Base-by-base conservation (phyloP, 1,140 invertebrate genomes). In the Drosophila nasuta region DNA sequence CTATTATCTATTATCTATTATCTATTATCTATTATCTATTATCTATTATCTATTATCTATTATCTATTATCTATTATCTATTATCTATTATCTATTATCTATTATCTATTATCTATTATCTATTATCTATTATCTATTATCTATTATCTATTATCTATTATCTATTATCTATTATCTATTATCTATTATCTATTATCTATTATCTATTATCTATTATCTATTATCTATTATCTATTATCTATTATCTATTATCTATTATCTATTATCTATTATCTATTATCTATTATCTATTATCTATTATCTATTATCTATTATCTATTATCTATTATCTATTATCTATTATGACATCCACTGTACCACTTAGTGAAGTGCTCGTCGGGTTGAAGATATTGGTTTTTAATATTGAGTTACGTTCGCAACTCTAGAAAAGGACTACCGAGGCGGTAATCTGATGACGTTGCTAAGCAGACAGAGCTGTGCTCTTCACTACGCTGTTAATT, bases 381-480 rank as follows among this genome's bases (percentile, higher is more conserved):
- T 77, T 82, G 77, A 79, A 81, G 70, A 81, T 88, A 88, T 88
- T 89, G 81, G 70, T 79, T 88, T 88, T 88, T 89, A 88, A 89
- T 88, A 89, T 88, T 89, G 85, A 89, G 81, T 89, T 88, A 89
- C 83, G 73, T 57, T 73, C 62, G 51, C 52, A 63, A 72, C 76
- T 68, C 60, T 73, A 51, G 20, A 8, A 33, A 48, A 10, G 35
- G 10, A 56, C 63, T 56, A 6, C 28, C 30, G 54, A 43, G 41
- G n/a, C 8, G 52, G 25, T 52, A 65, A 57, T 57, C 17, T 48
- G 57, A 68, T 56, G 57, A 74, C 25, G 49, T 7, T 56, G 48
- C 62, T 59, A 46, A 59, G 65, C 49, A 25, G 35, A 48, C 54
- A 28, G 51, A 28, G 17, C 28, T 28, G 52, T 33, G 48, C 82